Percentiles rank a stretch among this genome's conserved stretches.
These are phyloP conservation scores for Melanaphis sacchari DNA, from an alignment of 1,140 invertebrate genomes.

Conservation along the genomic window DNA sequence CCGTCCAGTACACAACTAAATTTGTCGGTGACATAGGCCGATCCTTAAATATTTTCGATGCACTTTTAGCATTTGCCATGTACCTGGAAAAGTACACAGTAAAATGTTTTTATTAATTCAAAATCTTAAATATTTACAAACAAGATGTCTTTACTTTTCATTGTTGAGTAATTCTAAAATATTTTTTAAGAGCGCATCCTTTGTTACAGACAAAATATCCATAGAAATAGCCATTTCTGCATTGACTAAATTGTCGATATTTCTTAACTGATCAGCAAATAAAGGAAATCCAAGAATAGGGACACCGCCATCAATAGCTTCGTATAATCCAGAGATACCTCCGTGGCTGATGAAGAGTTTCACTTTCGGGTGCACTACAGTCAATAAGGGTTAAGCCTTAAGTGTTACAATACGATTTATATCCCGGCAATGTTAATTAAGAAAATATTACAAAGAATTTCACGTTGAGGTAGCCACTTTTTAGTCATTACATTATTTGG, in stretches of 20 bases:
- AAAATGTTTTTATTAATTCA: neutral
- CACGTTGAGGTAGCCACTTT: too few relatives aligned
- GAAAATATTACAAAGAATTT: too few relatives aligned
- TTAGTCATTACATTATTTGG: too few relatives aligned
- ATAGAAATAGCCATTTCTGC: conserved; percentile 63
- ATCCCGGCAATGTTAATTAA: too few relatives aligned
- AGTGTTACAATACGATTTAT: too few relatives aligned
- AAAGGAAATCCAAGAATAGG: conserved; percentile 62
- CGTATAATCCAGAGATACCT: too few relatives aligned
- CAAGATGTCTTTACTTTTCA: neutral
- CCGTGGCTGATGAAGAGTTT: too few relatives aligned
- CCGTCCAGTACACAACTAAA: conserved; percentile 59
- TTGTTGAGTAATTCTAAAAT: conserved; percentile 57
- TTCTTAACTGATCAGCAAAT: too few relatives aligned
- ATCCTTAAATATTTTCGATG: conserved; percentile 59
- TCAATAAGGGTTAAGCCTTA: too few relatives aligned
- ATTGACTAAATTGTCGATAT: conserved; percentile 64
- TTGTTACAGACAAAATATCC: conserved; percentile 62
- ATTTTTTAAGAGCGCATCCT: conserved; percentile 56
- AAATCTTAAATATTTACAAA: neutral
- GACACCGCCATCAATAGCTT: too few relatives aligned
- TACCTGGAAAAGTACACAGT: neutral
- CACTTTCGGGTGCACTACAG: too few relatives aligned
- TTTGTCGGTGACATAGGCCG: conserved; percentile 14
- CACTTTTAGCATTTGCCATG: conserved; percentile 16